A percentile compares a stretch with the other conserved stretches of the same genome.
These are phyloP conservation scores for Anoplius nigerrimus DNA, from an alignment of 2,888 invertebrate genomes.

Conservation along the genomic window DNA sequence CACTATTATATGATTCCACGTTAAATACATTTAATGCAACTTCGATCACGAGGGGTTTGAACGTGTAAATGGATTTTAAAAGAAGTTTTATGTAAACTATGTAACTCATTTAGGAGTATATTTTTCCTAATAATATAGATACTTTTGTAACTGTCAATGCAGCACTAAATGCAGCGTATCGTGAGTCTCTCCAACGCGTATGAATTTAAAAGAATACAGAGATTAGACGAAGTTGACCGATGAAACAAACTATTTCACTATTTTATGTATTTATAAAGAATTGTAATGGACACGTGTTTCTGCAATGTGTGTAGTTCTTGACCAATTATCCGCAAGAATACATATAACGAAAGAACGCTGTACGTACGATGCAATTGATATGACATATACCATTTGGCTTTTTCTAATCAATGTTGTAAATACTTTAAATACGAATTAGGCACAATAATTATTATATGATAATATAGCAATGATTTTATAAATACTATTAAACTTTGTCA, in stretches of 20 bases:
- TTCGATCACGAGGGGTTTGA: neutral
- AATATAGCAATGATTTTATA: constrained; percentile 46
- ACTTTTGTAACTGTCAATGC: constrained; percentile 6
- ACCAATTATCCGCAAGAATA: constrained; percentile 9
- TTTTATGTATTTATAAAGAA: constrained; percentile 4
- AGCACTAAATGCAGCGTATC: neutral
- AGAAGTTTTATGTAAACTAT: constrained; percentile 1
- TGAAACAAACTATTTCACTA: neutral
- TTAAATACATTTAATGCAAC: too few relatives aligned
- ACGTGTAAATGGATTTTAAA: neutral
- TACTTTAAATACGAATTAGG: constrained; percentile 32
- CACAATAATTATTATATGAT: constrained; percentile 25
- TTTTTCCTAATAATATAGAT: constrained; percentile 1
- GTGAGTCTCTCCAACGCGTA: neutral
- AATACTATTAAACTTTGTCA: constrained; percentile 41
- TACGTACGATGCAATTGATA: constrained; percentile 43
- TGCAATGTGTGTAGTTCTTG: constrained; percentile 13
- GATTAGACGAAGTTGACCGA: constrained; percentile 9
- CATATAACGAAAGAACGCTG: constrained; percentile 26
- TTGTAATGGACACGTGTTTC: constrained; percentile 17
- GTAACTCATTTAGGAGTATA: neutral
- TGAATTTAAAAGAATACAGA: neutral
- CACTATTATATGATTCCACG: too few relatives aligned
- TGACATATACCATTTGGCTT: constrained; percentile 32
- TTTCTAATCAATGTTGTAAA: constrained; percentile 53